Conservation (phyloP, 2,113 vertebrate species). For the Gobiocypris rarus region DNA sequence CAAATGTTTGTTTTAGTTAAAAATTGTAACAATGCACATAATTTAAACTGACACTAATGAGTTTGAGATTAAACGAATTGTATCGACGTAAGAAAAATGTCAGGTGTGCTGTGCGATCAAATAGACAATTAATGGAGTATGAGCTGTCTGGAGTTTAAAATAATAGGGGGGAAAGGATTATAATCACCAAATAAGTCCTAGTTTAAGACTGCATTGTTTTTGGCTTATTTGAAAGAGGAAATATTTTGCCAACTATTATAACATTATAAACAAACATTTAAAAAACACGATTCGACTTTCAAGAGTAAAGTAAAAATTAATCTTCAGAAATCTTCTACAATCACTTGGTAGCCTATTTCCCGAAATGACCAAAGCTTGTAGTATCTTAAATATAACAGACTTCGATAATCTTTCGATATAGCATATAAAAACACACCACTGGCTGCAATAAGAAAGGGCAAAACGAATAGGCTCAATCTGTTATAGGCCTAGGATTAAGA, state of each 20-base stretch:
- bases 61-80: constrained; percentile 4
- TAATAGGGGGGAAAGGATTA: neutral
- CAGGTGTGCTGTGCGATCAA: constrained; percentile 4
- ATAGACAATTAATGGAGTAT: neutral
- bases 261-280: neutral
- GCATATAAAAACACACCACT: neutral
- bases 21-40: constrained; percentile 9
- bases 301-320: neutral
- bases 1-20: constrained; percentile 24
- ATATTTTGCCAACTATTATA: neutral
- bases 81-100: neutral
- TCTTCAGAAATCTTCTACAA: neutral
- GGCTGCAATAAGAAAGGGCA: neutral
- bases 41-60: constrained; percentile 10
- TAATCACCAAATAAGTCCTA: neutral
- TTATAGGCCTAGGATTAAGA: neutral
- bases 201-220: neutral
- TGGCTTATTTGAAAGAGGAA: neutral
- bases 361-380: too few relatives aligned
- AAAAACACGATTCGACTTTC: neutral
- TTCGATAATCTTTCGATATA: neutral
- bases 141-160: neutral
- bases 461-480: neutral
- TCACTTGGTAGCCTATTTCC: neutral
- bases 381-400: too few relatives aligned